phyloP scores from a whole-genome alignment of 1,140 invertebrate species.

The Holcopasites calliopsidis region DNA sequence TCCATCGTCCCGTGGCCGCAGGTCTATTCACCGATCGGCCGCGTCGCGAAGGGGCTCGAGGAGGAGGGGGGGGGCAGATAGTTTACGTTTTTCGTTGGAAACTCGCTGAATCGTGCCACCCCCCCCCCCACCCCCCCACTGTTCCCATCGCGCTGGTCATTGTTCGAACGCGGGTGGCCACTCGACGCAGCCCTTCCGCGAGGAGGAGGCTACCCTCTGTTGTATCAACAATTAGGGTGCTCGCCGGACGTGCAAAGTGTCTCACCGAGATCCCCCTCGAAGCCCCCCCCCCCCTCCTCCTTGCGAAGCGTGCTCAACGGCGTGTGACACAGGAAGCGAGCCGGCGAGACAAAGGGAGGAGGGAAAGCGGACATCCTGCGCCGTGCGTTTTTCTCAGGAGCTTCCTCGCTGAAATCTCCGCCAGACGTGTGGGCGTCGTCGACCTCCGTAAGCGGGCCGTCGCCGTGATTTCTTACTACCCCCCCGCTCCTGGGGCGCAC shows the following conservation, averaged over 20 bases:
- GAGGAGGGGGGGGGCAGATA: too few relatives aligned
- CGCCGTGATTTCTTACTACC: too few relatives aligned
- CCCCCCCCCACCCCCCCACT: too few relatives aligned
- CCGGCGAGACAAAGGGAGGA: slow-evolving; percentile 61
- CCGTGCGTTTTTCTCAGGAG: slow-evolving; percentile 28
- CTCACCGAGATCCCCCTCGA: slow-evolving; percentile 35
- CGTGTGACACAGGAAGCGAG: slow-evolving; percentile 79
- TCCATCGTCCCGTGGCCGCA: neutral
- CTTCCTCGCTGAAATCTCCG: slow-evolving; percentile 17
- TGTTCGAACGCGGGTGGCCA: neutral
- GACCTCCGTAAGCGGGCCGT: too few relatives aligned
- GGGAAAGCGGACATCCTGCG: slow-evolving; percentile 25
- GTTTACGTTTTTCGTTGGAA: neutral
- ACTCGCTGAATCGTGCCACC: neutral
- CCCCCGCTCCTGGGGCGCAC: too few relatives aligned
- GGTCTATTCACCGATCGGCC: neutral
- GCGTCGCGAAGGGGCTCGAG: too few relatives aligned
- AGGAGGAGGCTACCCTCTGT: slow-evolving; percentile 35
- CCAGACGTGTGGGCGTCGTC: slow-evolving; percentile 18
- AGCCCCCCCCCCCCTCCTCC: too few relatives aligned
- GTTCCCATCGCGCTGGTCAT: too few relatives aligned
- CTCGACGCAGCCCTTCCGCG: slow-evolving; percentile 16
- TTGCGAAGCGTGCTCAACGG: slow-evolving; percentile 78
- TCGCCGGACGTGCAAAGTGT: slow-evolving; percentile 53
- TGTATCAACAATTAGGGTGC: slow-evolving; percentile 71